Evolutionary conservation across 2,888 invertebrate species (phyloP), one percentile per base, ranked within the genome.

Genomic region (Stenchaetothrips biformis): DNA sequence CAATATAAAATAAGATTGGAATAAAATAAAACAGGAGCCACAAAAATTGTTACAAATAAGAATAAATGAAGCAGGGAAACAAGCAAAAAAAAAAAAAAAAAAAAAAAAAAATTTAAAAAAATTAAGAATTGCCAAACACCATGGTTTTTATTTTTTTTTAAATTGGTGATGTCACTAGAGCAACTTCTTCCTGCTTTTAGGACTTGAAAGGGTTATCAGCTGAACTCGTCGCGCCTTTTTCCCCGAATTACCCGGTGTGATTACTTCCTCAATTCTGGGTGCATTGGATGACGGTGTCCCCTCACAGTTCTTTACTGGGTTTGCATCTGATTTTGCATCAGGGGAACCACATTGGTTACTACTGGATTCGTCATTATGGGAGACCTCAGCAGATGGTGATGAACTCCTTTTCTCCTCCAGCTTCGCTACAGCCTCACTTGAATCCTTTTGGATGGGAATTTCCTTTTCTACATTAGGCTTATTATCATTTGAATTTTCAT

Each of bases 181-280:
- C 78, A 84, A 80, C 81, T 90, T 91, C 85, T 92, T 93, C 84
- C 89, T 89, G 82, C 90, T 91, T 86, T 93, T 94, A 78, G 94
- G 94, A 84, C 94, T 94, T 4, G 94, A 93, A 62, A 95, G 87
- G 0, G 94, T 94, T 47, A 93, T 93, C 81, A 95, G 90, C 82
- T 90, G 90, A 7, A 94, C 92, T 82, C 94, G 87, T 25, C 94
- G 86, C 0, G 92, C 92, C 0, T 90, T 90, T 86, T 90, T 92
- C 0, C 88, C 88, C 11, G 0, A 84, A 85, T 0, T 86, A 82
- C 74, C 85, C 3, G 67, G 84, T 0, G 84, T 83, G 0, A 84
- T 83, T 4, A 84, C 67, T 16, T 78, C 27, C 27, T 27, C 67
- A 11, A 81, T 78, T 67, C 27, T 79, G 8, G 80, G 67, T 11